Evolutionary conservation across 2,888 invertebrate genomes (phyloP).

Genomic region (Drosophila mulleri): DNA sequence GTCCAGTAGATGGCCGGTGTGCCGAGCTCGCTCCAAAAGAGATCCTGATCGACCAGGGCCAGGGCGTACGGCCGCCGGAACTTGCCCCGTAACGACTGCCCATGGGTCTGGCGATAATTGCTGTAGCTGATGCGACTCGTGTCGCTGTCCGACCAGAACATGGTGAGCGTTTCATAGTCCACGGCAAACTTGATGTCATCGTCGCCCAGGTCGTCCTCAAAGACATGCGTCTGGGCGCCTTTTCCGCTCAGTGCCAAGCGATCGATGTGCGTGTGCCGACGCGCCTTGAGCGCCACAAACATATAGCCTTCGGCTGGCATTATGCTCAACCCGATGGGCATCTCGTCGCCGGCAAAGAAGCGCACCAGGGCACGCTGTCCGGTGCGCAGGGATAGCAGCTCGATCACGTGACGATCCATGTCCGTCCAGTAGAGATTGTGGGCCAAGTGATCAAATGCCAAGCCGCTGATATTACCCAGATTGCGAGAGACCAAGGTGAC

Average conservation of each 20-base stretch:
- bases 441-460: slow-evolving; percentile 89
- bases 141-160: slow-evolving; percentile 90
- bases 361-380: slow-evolving; percentile 87
- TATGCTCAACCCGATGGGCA: slow-evolving; percentile 89
- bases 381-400: slow-evolving; percentile 88
- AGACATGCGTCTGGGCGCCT: slow-evolving; percentile 83
- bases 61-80: slow-evolving; percentile 87
- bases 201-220: slow-evolving; percentile 83
- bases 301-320: slow-evolving; percentile 86
- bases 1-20: slow-evolving; percentile 88
- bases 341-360: slow-evolving; percentile 87
- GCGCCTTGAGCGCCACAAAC: slow-evolving; percentile 87
- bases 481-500: slow-evolving; percentile 83
- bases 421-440: slow-evolving; percentile 92
- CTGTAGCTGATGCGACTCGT: slow-evolving; percentile 88
- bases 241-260: slow-evolving; percentile 89
- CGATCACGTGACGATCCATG: slow-evolving; percentile 87
- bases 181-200: slow-evolving; percentile 83
- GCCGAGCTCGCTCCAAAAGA: slow-evolving; percentile 89
- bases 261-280: slow-evolving; percentile 87
- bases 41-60: slow-evolving; percentile 87
- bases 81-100: slow-evolving; percentile 85
- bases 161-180: slow-evolving; percentile 86
- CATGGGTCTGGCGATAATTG: slow-evolving; percentile 87
- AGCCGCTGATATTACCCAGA: slow-evolving; percentile 86